Evolutionary conservation across 2,888 invertebrate genomes (phyloP), one percentile per base, ranked within the genome.

Genomic region (Cactoblastis cactorum): DNA sequence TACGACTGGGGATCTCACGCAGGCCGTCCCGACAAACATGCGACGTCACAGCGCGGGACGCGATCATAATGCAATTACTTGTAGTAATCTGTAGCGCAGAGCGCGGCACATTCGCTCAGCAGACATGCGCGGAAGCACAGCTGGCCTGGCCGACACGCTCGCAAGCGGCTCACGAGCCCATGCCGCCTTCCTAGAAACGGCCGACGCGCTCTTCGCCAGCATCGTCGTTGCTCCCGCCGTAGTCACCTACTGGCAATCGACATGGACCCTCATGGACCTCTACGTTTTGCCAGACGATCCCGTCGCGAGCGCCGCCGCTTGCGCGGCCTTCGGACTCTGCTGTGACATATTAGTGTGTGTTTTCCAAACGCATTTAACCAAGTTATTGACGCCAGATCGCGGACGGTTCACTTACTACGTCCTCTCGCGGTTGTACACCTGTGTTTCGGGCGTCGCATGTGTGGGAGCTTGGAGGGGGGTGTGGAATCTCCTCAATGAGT

Each of bases 401-500:
- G 92, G 92, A 55, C 80, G 95, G 53, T 80, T 94, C 50, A 89
- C 92, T 46, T 96, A 93, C 77, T 95, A 94, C 69, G 75, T 93
- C 51, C 76, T 91, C 50, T 95, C 96, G 57, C 87, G 96, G 50
- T 59, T 93, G 22, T 96, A 96, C 76, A 96, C 96, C 14, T 90
- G 91, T 55, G 74, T 93, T 58, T 96, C 94, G 69, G 95, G 94
- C 6, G 91, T 95, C 63, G 93, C 94, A 56, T 96, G 96, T 77
- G 96, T 97, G 38, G 96, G 95, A 69, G 95, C 95, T 54, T 97
- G 97, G 97, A 91, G 96, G 6, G 97, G 97, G 1, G 92, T 94
- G 39, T 97, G 96, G 96, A 91, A 91, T 62, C 84, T 93, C 45
- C 90, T 96, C 65, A 96, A 96, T 71, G 86, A 93, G 72, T 92